These are phyloP conservation scores for Lophius americanus DNA, from an alignment of 2,797 vertebrate genomes.

Conservation along the genomic window DNA sequence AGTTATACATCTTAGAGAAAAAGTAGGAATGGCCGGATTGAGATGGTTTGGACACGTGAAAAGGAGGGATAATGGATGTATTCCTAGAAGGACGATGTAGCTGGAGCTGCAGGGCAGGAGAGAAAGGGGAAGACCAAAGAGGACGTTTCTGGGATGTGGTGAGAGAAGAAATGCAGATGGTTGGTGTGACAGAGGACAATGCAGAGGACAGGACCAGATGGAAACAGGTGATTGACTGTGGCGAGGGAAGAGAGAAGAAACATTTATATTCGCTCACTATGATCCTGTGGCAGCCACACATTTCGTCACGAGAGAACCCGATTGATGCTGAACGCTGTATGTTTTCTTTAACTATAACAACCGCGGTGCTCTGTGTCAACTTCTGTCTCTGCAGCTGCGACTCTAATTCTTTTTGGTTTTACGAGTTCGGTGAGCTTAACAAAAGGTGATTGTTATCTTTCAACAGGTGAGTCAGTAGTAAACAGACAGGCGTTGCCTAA, in stretches of 20 bases:
- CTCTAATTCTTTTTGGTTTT: slow-evolving; percentile 14
- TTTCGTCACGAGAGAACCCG: slow-evolving; percentile 11
- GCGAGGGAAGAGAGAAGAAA: neutral
- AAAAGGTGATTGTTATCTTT: slow-evolving; percentile 35
- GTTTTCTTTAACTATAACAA: slow-evolving; percentile 13
- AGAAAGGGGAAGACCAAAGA: too few relatives aligned
- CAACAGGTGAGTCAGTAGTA: slow-evolving; percentile 28
- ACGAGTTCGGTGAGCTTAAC: slow-evolving; percentile 37
- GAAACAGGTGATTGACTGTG: too few relatives aligned
- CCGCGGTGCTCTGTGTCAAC: slow-evolving; percentile 4
- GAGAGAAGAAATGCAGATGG: too few relatives aligned
- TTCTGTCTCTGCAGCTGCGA: slow-evolving; percentile 31
- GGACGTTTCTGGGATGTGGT: too few relatives aligned
- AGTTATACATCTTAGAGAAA: neutral
- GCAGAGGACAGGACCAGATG: too few relatives aligned
- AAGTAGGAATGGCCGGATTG: neutral
- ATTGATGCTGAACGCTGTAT: slow-evolving; percentile 12
- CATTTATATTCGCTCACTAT: slow-evolving; percentile 21
- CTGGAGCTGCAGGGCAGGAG: too few relatives aligned
- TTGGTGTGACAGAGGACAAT: too few relatives aligned
- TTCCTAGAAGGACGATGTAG: too few relatives aligned
- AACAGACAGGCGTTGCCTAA: slow-evolving; percentile 50
- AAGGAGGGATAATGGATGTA: too few relatives aligned
- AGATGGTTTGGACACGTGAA: too few relatives aligned
- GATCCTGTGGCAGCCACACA: slow-evolving; percentile 13